A percentile compares a stretch with the other conserved stretches of the same genome.
Conservation (phyloP, 1,140 invertebrate species). For the Philotrypesis tridentata region DNA sequence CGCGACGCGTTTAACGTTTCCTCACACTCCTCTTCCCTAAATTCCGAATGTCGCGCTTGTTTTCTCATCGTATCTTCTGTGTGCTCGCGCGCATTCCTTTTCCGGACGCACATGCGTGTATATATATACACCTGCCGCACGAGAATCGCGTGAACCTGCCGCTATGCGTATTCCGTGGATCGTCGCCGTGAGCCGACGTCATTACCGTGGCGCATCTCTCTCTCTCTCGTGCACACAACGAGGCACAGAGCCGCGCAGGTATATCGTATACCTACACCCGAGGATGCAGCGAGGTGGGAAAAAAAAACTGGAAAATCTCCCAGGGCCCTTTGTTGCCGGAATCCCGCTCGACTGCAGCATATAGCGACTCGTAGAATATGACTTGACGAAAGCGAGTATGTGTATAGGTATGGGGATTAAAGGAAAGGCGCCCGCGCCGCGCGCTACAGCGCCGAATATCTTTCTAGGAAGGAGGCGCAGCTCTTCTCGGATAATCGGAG, state of each 20-base stretch:
- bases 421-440: conserved; percentile 26
- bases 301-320: conserved; percentile 42
- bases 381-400: neutral
- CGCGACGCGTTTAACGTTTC: too few relatives aligned
- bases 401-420: conserved; percentile 8
- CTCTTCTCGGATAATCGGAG: neutral
- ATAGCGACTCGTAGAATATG: neutral
- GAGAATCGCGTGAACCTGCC: conserved; percentile 11
- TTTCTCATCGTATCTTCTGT: neutral
- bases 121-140: conserved; percentile 1
- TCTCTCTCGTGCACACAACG: too few relatives aligned
- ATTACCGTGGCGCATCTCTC: neutral
- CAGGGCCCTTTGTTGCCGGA: neutral
- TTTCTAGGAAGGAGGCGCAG: neutral
- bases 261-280: too few relatives aligned
- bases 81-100: conserved; percentile 4
- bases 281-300: conserved; percentile 3
- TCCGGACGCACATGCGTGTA: neutral
- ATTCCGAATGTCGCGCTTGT: neutral
- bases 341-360: neutral
- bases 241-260: too few relatives aligned
- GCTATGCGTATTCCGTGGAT: neutral
- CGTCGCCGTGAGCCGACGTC: neutral
- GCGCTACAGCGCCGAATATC: neutral
- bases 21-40: neutral